phyloP scores from a whole-genome alignment of 2,797 vertebrate species.

The Setipinna tenuifilis region DNA sequence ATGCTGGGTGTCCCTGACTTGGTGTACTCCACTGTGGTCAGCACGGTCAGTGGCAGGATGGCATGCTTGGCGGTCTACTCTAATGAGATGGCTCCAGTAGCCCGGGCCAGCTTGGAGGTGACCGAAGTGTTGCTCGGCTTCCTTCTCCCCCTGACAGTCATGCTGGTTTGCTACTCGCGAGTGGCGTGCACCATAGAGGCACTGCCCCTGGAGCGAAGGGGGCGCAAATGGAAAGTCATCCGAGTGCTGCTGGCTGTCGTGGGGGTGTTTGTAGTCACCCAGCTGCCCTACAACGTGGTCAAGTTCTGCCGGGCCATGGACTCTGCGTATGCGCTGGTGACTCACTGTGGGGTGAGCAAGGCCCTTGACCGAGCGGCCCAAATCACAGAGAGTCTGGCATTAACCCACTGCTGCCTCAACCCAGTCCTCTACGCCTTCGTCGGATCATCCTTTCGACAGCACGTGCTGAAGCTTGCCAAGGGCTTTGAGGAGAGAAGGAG shows the following conservation, averaged over 20 bases:
- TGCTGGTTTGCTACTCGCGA: conserved; percentile 83
- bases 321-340: conserved; percentile 80
- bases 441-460: conserved; percentile 85
- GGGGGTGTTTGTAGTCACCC: conserved; percentile 83
- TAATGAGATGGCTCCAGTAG: conserved; percentile 61
- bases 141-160: conserved; percentile 84
- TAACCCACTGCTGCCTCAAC: conserved; percentile 91
- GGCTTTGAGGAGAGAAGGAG: conserved; percentile 60
- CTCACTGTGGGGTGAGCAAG: conserved; percentile 81
- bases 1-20: conserved; percentile 85
- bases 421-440: conserved; percentile 87
- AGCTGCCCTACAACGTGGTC: conserved; percentile 87
- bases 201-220: conserved; percentile 70
- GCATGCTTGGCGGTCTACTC: conserved; percentile 81
- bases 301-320: conserved; percentile 86
- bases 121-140: conserved; percentile 86
- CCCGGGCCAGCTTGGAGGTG: conserved; percentile 82
- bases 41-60: conserved; percentile 57
- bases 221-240: conserved; percentile 77
- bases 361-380: conserved; percentile 80
- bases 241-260: conserved; percentile 84
- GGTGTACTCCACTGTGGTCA: conserved; percentile 77
- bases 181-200: conserved; percentile 72
- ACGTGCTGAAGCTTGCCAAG: conserved; percentile 81
- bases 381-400: conserved; percentile 84